phyloP scores from a whole-genome alignment of 1,140 invertebrate genomes.

The Drosophila kikkawai region DNA sequence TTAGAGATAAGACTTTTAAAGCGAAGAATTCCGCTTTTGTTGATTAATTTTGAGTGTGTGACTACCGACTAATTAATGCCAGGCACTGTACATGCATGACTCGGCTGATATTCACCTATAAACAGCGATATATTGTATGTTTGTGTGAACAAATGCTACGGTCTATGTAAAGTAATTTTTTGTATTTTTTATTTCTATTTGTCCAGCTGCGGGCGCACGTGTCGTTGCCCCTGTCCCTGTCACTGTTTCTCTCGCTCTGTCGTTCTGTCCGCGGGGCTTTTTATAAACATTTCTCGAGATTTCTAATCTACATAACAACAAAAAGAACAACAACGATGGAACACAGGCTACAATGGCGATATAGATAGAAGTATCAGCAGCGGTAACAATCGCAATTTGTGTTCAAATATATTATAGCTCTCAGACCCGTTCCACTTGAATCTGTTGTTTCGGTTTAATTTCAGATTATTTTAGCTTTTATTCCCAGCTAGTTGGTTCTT shows the following conservation, averaged over 20 bases:
- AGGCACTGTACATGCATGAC: constrained; percentile 37
- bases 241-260: constrained; percentile 10
- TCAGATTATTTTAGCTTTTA: constrained; percentile 38
- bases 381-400: constrained; percentile 49
- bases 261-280: constrained; percentile 11
- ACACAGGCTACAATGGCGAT: constrained; percentile 1
- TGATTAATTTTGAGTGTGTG: constrained; percentile 12
- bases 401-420: constrained; percentile 44
- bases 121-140: constrained; percentile 3
- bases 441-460: constrained; percentile 30
- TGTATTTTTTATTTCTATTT: constrained; percentile 43
- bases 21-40: constrained; percentile 4
- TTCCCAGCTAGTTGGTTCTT: constrained; percentile 30
- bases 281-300: constrained; percentile 61
- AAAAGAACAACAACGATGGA: neutral
- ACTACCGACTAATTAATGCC: constrained; percentile 47
- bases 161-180: constrained; percentile 4
- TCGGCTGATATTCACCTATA: constrained; percentile 7
- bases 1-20: neutral
- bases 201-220: constrained; percentile 60
- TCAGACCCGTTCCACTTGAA: constrained; percentile 53
- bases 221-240: constrained; percentile 46
- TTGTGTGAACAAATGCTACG: constrained; percentile 7
- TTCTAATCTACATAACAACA: constrained; percentile 61
- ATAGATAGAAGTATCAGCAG: constrained; percentile 46